Conservation (phyloP, 2,113 vertebrate species). For the Anthoscopus minutus region DNA sequence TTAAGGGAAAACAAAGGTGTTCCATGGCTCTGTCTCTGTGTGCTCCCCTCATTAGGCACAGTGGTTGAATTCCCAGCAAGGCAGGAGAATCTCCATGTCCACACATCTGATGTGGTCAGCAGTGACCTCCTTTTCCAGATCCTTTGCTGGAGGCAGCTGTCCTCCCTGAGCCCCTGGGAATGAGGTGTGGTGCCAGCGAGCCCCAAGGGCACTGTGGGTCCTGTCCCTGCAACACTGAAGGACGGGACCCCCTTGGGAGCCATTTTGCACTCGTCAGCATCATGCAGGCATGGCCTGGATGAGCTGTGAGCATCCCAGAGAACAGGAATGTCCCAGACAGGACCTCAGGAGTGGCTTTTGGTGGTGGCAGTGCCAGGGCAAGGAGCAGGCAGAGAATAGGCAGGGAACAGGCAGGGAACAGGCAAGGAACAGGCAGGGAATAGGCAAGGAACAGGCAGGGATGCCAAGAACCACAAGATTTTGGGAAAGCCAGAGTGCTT, state of each 20-base stretch:
- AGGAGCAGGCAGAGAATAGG: neutral
- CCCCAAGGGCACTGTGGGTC: rapidly evolving
- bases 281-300: rapidly evolving
- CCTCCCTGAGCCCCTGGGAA: neutral
- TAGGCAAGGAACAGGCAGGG: neutral
- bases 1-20: rapidly evolving
- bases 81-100: neutral
- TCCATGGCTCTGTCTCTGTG: neutral
- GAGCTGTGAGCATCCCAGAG: rapidly evolving
- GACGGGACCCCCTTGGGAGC: neutral
- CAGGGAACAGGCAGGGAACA: neutral
- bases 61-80: rapidly evolving
- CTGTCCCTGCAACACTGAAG: rapidly evolving
- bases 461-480: rapidly evolving
- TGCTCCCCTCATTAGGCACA: neutral
- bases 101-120: rapidly evolving
- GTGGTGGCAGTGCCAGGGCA: neutral
- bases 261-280: neutral
- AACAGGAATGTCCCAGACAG: rapidly evolving
- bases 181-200: rapidly evolving
- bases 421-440: rapidly evolving
- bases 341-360: rapidly evolving
- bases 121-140: neutral
- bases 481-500: neutral
- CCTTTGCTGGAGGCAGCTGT: neutral